Evolutionary conservation across 2,888 invertebrate genomes (phyloP).

Genomic region (Psylliodes chrysocephalus): DNA sequence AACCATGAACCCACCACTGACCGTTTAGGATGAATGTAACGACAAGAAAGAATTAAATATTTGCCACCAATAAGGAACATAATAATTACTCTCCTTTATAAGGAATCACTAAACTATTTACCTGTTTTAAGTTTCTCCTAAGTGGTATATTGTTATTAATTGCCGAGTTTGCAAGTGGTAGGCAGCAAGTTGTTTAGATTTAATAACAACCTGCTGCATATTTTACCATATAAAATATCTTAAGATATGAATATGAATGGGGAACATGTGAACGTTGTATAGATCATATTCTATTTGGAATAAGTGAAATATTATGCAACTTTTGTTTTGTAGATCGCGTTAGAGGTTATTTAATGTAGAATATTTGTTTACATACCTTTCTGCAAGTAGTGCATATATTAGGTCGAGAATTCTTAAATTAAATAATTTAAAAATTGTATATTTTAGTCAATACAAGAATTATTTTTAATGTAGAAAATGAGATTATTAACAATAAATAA

Average conservation of each 20-base stretch:
- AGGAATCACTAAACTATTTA: slow-evolving; percentile 21
- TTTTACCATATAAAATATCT: slow-evolving; percentile 47
- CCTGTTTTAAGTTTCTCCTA: slow-evolving; percentile 21
- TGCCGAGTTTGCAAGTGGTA: slow-evolving; percentile 30
- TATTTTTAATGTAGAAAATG: too few species aligned
- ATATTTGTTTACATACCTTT: slow-evolving; percentile 9
- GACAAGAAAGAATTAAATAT: slow-evolving; percentile 22
- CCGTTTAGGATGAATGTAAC: slow-evolving; percentile 11
- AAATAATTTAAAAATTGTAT: too few species aligned
- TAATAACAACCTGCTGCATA: slow-evolving; percentile 49
- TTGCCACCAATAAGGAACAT: slow-evolving; percentile 28
- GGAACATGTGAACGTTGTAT: slow-evolving; percentile 29
- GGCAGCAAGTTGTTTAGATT: slow-evolving; percentile 38
- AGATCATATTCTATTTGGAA: slow-evolving; percentile 25
- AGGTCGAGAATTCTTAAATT: neutral
- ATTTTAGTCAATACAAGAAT: too few species aligned
- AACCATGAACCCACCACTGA: neutral
- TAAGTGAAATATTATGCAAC: slow-evolving; percentile 30
- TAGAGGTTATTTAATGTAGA: slow-evolving; percentile 2
- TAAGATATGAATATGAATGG: slow-evolving; percentile 41
- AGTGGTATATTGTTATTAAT: slow-evolving; percentile 39
- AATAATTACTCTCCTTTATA: slow-evolving; percentile 21
- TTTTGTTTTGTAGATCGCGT: slow-evolving; percentile 14
- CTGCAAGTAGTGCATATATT: slow-evolving; percentile 6
- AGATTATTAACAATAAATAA: too few species aligned